These are phyloP conservation scores for Lucifuga dentata DNA, from an alignment of 2,113 vertebrate species.

Conservation along the genomic window DNA sequence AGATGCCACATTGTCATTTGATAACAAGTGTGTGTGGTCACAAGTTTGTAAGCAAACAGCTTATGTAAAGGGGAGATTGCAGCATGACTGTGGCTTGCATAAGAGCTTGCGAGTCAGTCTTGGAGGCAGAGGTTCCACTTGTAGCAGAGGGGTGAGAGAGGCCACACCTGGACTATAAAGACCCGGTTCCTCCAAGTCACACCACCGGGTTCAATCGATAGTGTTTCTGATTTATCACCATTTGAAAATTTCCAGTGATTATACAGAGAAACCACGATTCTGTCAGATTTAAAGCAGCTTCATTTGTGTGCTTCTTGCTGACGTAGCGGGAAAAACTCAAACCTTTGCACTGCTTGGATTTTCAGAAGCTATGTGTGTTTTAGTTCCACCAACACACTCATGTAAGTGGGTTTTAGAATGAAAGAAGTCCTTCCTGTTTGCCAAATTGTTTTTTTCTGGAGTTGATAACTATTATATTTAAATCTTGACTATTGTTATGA, in stretches of 20 bases:
- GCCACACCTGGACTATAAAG: constrained; percentile 27
- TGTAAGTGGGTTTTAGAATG: neutral
- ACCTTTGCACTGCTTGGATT: neutral
- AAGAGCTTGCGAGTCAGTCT: constrained; percentile 16
- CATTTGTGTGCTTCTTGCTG: constrained; percentile 1
- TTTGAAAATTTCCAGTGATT: neutral
- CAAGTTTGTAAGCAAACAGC: constrained; percentile 8
- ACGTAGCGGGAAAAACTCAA: neutral
- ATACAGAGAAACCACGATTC: neutral
- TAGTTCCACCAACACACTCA: neutral
- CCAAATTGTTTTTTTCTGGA: too few species aligned
- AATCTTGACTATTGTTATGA: too few species aligned
- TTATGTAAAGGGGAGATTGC: constrained; percentile 23
- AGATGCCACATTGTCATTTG: constrained; percentile 15
- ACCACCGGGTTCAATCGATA: neutral
- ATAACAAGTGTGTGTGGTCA: neutral
- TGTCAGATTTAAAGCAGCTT: neutral
- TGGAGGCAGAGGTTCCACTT: constrained; percentile 27
- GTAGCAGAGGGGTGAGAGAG: constrained; percentile 34
- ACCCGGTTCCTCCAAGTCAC: neutral
- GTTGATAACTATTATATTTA: too few species aligned
- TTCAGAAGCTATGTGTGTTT: neutral
- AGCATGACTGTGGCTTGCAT: constrained; percentile 33
- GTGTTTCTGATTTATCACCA: constrained; percentile 16
- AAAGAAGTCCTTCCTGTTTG: too few species aligned